Percentiles rank a stretch among this genome's conserved stretches.
Conservation (phyloP, 1,140 invertebrate genomes). For the Sarcophaga bullata region DNA sequence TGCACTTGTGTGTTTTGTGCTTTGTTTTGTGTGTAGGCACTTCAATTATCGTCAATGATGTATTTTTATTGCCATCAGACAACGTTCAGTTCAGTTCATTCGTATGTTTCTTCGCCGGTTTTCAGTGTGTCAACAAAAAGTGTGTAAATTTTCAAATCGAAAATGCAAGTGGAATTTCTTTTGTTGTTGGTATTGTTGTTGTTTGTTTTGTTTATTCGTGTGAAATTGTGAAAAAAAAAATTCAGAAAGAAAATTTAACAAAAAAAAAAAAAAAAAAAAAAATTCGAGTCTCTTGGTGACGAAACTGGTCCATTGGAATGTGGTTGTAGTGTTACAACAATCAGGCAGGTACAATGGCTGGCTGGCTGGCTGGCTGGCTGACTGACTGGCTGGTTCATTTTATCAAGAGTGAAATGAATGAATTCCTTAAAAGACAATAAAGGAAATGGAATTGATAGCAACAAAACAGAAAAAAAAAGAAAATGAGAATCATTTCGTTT, state of each 20-base stretch:
- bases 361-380: no score
- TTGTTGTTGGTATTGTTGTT: neutral
- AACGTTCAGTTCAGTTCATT: neutral
- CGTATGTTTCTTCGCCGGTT: neutral
- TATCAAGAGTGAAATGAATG: neutral
- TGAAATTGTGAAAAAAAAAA: conserved; percentile 9
- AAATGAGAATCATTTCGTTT: neutral
- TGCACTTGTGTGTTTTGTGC: neutral
- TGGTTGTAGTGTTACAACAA: neutral
- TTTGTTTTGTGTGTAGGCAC: conserved; percentile 8
- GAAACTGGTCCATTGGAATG: conserved; percentile 4
- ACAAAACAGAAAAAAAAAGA: neutral
- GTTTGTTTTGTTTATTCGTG: neutral
- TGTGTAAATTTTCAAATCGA: conserved; percentile 14
- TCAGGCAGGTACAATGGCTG: neutral
- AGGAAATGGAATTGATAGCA: neutral
- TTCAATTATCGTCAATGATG: conserved; percentile 20
- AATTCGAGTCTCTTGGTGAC: neutral
- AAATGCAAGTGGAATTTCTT: conserved; percentile 24
- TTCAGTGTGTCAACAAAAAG: conserved; percentile 10
- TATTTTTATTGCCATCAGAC: neutral
- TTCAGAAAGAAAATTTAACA: neutral
- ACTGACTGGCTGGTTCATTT: neutral
- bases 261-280: neutral
- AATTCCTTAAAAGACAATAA: neutral